Evolutionary conservation across 2,888 invertebrate genomes (phyloP).

Genomic region (Phytoseiulus persimilis): DNA sequence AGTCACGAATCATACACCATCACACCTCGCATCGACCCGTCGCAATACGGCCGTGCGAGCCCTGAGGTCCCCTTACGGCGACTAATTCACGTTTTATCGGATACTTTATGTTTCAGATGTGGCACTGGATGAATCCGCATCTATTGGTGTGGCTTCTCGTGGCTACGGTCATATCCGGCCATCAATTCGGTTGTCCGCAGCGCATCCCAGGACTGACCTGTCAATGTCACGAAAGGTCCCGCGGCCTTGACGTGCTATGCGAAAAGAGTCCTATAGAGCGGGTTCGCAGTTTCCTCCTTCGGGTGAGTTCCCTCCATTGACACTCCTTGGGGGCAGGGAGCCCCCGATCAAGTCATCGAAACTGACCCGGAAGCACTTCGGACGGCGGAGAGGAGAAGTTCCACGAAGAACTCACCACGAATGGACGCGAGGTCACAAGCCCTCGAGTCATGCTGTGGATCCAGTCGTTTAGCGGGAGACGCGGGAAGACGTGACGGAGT

Average conservation of each 20-base stretch:
- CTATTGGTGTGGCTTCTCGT: conserved; percentile 20
- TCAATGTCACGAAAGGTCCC: conserved; percentile 72
- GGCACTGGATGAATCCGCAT: background rate
- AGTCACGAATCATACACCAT: too few relatives aligned
- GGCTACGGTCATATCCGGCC: conserved; percentile 8
- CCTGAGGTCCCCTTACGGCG: too few relatives aligned
- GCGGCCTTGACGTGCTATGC: conserved; percentile 71
- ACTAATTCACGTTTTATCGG: background rate
- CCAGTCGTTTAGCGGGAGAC: background rate
- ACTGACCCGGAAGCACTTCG: background rate
- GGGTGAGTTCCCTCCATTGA: conserved; percentile 44
- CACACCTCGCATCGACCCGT: too few relatives aligned
- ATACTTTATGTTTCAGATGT: background rate
- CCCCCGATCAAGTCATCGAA: background rate
- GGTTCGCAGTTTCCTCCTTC: conserved; percentile 54
- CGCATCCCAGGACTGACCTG: conserved; percentile 56
- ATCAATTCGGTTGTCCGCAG: conserved; percentile 42
- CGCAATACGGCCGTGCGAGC: too few relatives aligned
- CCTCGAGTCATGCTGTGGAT: background rate
- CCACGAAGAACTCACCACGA: background rate
- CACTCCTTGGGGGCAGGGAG: conserved; percentile 28
- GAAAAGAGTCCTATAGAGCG: conserved; percentile 73
- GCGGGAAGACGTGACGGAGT: background rate
- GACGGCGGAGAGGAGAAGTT: background rate
- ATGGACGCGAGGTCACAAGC: background rate